Evolutionary conservation across 2,113 vertebrate species (phyloP).

Genomic region (Oncorhynchus mykiss): DNA sequence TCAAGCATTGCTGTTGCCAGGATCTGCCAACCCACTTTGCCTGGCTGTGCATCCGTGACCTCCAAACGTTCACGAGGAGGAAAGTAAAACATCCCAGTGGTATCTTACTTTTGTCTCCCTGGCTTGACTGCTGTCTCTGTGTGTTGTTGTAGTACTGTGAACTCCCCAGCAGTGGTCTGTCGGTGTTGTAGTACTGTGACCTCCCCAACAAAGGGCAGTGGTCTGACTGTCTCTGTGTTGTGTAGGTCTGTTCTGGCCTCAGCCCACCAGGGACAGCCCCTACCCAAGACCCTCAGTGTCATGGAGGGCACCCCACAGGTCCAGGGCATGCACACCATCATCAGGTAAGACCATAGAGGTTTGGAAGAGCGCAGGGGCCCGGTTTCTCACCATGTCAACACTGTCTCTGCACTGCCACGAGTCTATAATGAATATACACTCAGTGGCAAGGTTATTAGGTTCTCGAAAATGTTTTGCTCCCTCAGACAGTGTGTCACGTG

Average conservation of each 20-base stretch:
- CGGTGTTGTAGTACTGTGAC: neutral
- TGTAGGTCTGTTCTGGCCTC: constrained; percentile 85
- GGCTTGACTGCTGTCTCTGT: neutral
- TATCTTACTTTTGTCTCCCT: constrained; percentile 11
- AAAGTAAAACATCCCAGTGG: neutral
- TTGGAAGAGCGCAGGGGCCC: neutral
- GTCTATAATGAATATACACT: no score
- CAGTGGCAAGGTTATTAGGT: no score
- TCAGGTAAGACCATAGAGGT: constrained; percentile 76
- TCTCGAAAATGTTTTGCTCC: no score
- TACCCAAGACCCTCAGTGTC: constrained; percentile 83
- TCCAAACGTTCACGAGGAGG: neutral
- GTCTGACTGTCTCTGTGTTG: neutral
- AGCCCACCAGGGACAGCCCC: constrained; percentile 85
- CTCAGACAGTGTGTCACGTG: no score
- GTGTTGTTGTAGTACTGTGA: neutral
- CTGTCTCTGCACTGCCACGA: no score
- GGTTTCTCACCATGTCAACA: no score
- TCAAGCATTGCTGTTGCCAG: constrained; percentile 28
- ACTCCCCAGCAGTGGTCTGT: neutral
- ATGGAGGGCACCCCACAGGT: constrained; percentile 87
- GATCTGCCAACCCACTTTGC: neutral
- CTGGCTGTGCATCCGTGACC: neutral
- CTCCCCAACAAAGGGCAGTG: neutral
- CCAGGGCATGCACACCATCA: constrained; percentile 91